phyloP scores from a whole-genome alignment of 1,140 invertebrate genomes.

The Pseudomyrmex dendroicus region DNA sequence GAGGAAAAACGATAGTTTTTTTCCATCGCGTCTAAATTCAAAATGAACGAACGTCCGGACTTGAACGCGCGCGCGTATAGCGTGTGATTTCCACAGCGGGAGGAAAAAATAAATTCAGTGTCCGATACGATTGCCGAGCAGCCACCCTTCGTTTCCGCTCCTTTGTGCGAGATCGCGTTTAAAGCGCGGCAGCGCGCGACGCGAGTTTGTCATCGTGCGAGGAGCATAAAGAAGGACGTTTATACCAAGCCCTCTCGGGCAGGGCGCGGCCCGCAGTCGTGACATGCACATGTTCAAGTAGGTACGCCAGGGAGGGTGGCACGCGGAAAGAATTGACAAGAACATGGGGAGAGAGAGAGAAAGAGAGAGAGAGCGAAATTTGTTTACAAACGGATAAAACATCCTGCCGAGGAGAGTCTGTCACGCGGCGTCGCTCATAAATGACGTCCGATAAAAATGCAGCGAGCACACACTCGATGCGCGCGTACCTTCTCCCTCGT shows the following conservation, averaged over 20 bases:
- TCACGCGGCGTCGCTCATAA: slow-evolving; percentile 1
- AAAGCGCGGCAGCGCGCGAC: slow-evolving; percentile 13
- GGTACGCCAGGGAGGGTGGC: neutral
- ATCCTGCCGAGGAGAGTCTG: neutral
- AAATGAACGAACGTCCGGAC: slow-evolving; percentile 34
- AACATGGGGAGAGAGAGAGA: neutral
- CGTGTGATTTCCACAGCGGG: slow-evolving; percentile 43
- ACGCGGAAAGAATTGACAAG: slow-evolving; percentile 50
- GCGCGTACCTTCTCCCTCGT: neutral
- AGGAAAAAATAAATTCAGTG: slow-evolving; percentile 60
- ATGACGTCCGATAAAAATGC: slow-evolving; percentile 8
- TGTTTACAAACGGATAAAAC: slow-evolving; percentile 42
- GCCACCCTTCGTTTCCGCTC: slow-evolving; percentile 62
- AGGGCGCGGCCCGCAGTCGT: neutral
- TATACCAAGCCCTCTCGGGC: neutral
- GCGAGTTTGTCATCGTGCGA: slow-evolving; percentile 33
- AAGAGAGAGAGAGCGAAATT: slow-evolving; percentile 2
- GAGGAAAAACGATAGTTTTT: neutral
- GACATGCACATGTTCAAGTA: slow-evolving; percentile 37
- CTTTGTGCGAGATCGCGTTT: slow-evolving; percentile 56
- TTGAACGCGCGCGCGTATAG: neutral
- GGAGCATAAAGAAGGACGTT: slow-evolving; percentile 44
- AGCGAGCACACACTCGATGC: neutral
- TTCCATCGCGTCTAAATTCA: neutral
- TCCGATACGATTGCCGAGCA: slow-evolving; percentile 44